Conservation (phyloP, 2,888 invertebrate species). For the Kryphioiulus occultus region DNA sequence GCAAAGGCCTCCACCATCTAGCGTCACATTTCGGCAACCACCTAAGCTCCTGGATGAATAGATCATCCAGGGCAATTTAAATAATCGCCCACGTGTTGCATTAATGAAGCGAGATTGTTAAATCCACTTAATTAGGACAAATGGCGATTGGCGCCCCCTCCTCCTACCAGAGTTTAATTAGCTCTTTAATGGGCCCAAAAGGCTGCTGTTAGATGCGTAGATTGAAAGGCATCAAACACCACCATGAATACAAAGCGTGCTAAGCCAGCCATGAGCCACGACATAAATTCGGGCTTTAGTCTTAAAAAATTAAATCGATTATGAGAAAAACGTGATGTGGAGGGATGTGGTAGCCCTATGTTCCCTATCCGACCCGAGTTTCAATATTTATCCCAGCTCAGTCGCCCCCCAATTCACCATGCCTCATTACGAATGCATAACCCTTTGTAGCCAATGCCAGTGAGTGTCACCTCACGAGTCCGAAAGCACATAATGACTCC, state of each 20-base stretch:
- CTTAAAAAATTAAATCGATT: slow-evolving; percentile 27
- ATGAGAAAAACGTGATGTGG: background rate
- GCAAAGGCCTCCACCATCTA: too few species aligned
- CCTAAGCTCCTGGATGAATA: too few species aligned
- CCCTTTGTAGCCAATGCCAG: background rate
- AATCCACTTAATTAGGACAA: slow-evolving; percentile 28
- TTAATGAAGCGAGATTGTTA: background rate
- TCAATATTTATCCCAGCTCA: background rate
- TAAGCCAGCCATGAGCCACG: background rate
- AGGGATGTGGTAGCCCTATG: background rate
- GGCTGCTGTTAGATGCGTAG: background rate
- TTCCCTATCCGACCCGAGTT: background rate
- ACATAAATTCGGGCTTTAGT: background rate
- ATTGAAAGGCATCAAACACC: slow-evolving; percentile 8
- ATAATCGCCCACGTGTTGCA: background rate
- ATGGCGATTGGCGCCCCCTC: background rate
- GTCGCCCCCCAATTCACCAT: background rate
- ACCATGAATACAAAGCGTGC: background rate
- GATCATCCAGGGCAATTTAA: background rate
- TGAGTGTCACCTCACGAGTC: background rate
- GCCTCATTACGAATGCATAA: slow-evolving; percentile 29
- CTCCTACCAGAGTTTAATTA: background rate
- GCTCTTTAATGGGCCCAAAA: slow-evolving; percentile 3
- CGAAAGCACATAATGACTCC: background rate
- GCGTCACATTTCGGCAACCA: too few species aligned